phyloP scores from a whole-genome alignment of 30 jellyfish, hydroid and myxozoan species.

The Haliclystus octoradiatus region DNA sequence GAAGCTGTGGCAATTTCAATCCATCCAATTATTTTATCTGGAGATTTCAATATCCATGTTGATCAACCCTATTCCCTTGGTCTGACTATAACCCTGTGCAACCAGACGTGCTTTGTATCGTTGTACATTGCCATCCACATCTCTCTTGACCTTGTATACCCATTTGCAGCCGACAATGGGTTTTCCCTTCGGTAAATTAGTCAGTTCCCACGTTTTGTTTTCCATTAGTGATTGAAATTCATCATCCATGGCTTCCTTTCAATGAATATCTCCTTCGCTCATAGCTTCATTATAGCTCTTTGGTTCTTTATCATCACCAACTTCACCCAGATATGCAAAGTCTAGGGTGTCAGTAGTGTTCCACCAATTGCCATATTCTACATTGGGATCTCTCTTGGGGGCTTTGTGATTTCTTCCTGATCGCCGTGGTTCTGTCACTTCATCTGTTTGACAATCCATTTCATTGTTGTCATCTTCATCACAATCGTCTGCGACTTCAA shows the following conservation, averaged over 20 bases:
- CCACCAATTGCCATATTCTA: too few species aligned
- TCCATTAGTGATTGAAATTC: slow-evolving; percentile 7
- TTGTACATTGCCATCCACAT: slow-evolving; percentile 1
- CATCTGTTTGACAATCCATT: too few species aligned
- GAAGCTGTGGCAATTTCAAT: slow-evolving; percentile 10
- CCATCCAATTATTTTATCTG: slow-evolving; percentile 18
- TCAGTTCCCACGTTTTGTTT: slow-evolving; percentile 1
- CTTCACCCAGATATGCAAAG: too few species aligned
- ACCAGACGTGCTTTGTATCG: slow-evolving; percentile 14
- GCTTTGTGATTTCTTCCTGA: too few species aligned
- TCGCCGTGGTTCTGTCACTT: too few species aligned
- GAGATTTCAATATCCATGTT: slow-evolving; percentile 13
- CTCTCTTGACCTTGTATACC: slow-evolving; percentile 3
- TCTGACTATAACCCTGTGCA: slow-evolving; percentile 17
- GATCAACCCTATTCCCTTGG: slow-evolving; percentile 5
- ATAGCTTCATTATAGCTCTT: background rate
- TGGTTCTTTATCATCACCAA: too few species aligned
- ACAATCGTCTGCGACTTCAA: too few species aligned
- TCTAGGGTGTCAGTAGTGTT: too few species aligned
- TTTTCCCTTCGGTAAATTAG: background rate
- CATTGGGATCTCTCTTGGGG: too few species aligned
- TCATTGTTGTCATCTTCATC: background rate
- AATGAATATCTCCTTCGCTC: background rate
- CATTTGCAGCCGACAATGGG: slow-evolving; percentile 1
- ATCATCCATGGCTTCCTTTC: slow-evolving; percentile 2